Evolutionary conservation across 2,113 vertebrate genomes (phyloP).

Genomic region (Anguilla rostrata): DNA sequence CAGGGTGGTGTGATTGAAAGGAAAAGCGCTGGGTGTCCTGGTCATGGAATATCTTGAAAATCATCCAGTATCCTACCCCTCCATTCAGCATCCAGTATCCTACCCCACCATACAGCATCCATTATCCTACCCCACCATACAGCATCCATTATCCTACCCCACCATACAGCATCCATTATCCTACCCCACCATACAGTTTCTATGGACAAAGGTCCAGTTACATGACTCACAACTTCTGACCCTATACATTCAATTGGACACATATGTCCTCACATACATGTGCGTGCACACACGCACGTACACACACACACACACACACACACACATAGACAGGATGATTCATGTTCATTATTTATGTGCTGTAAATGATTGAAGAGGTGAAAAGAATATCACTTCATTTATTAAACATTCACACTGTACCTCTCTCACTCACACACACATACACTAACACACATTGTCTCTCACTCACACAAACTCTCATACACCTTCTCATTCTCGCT

Average conservation of each 20-base stretch:
- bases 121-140: no score
- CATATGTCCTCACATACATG: neutral
- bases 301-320: slow-evolving; percentile 17
- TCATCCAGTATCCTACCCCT: no score
- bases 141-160: no score
- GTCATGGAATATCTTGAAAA: no score
- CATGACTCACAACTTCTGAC: no score
- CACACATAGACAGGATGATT: slow-evolving; percentile 40
- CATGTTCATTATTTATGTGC: slow-evolving; percentile 71
- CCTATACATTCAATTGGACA: neutral
- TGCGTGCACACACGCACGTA: neutral
- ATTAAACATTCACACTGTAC: slow-evolving; percentile 62
- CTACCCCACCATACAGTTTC: no score
- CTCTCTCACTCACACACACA: slow-evolving; percentile 21
- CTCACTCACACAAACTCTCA: slow-evolving; percentile 17
- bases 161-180: no score
- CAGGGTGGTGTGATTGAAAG: no score
- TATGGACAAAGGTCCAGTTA: no score
- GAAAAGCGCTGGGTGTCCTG: no score
- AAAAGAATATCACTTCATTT: slow-evolving; percentile 69
- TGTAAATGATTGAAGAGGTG: slow-evolving; percentile 76
- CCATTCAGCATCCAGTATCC: no score
- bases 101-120: no score
- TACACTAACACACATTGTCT: neutral
- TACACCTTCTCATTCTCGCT: neutral